Conservation (phyloP, 2,113 vertebrate genomes). For the Crocuta crocuta region DNA sequence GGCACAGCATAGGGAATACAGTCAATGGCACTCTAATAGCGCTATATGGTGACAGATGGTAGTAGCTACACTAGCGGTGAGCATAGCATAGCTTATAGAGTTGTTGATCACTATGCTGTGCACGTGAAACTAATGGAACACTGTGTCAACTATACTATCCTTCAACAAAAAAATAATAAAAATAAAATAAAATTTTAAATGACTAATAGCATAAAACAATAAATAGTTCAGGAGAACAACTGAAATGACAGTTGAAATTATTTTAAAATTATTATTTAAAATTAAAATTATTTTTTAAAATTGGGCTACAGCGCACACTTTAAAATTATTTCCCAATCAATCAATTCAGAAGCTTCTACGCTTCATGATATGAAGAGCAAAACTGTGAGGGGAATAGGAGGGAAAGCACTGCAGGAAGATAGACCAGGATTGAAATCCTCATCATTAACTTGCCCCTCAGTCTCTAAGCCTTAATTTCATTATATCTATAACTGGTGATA, state of each 20-base stretch:
- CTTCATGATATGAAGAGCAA: not conserved
- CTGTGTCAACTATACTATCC: not conserved
- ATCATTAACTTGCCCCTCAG: not conserved
- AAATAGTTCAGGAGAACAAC: not conserved
- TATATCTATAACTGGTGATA: not conserved
- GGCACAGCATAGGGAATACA: not conserved
- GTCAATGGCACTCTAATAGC: not conserved
- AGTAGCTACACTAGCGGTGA: not conserved
- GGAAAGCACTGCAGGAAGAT: not conserved
- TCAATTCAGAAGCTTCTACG: not conserved
- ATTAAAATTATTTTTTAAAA: not conserved
- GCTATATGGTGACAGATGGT: not conserved
- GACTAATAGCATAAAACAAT: not conserved
- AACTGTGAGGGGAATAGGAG: not conserved
- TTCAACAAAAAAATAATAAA: not conserved
- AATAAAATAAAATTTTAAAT: not conserved
- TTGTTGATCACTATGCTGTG: not conserved
- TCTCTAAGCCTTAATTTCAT: not conserved
- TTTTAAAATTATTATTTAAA: not conserved
- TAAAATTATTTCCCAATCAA: not conserved
- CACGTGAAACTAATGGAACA: not conserved
- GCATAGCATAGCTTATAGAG: not conserved
- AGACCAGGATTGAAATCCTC: not conserved
- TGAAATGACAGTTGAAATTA: constrained; percentile 3
- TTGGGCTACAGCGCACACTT: not conserved